These are phyloP conservation scores for Drosophila pullipes DNA, from an alignment of 2,888 invertebrate species.

Conservation along the genomic window DNA sequence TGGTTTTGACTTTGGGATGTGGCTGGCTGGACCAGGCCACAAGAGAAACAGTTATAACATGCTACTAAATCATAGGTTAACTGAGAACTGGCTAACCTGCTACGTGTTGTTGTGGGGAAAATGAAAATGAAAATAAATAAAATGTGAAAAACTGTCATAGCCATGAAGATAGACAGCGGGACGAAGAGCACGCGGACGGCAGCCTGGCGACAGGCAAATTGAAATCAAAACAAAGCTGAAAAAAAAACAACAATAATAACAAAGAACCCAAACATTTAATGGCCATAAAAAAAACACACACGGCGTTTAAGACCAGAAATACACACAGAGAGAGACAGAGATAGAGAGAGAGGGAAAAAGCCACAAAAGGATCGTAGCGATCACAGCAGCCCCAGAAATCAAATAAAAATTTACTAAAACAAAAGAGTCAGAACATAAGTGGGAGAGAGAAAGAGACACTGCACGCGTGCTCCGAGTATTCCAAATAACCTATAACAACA, in stretches of 20 bases:
- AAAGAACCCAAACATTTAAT: conserved; percentile 72
- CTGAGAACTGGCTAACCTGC: conserved; percentile 69
- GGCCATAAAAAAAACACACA: conserved; percentile 79
- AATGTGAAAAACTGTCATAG: conserved; percentile 74
- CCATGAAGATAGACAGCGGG: conserved; percentile 14
- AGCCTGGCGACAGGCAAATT: conserved; percentile 73
- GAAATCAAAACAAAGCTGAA: conserved; percentile 77
- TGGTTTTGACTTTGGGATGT: conserved; percentile 11
- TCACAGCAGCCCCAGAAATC: conserved; percentile 55
- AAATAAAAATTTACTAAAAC: conserved; percentile 69
- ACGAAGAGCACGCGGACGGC: conserved; percentile 17
- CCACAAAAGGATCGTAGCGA: conserved; percentile 52
- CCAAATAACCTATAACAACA: conserved; percentile 21
- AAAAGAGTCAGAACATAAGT: conserved; percentile 37
- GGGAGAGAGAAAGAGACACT: conserved; percentile 16
- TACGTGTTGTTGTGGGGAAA: conserved; percentile 63
- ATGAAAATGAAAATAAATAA: conserved; percentile 65
- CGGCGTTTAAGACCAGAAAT: conserved; percentile 37
- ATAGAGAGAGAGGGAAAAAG: background rate
- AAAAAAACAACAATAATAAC: conserved; percentile 28
- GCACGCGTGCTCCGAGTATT: conserved; percentile 66
- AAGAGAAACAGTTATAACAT: conserved; percentile 82
- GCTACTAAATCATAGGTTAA: conserved; percentile 83
- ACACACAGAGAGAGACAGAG: background rate
- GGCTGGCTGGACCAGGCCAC: conserved; percentile 53